Evolutionary conservation across 35 echinoderm and acorn worm species (phyloP).

Genomic region (Stichopus chloronotus): DNA sequence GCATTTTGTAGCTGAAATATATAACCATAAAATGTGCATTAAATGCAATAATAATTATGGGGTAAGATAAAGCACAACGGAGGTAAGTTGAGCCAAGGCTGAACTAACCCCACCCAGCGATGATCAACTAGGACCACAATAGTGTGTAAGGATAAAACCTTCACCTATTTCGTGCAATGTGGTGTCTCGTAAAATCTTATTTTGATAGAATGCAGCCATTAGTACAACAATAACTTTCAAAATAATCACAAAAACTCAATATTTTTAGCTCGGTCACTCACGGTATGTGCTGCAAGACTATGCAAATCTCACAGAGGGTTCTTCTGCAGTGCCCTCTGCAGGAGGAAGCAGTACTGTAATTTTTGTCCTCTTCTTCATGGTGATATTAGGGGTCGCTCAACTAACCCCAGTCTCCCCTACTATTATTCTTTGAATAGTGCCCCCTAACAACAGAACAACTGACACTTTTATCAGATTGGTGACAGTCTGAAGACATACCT

Average conservation of each 20-base stretch:
- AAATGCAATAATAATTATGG: no score
- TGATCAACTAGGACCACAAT: conserved; percentile 27
- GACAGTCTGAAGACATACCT: no score
- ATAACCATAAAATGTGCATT: no score
- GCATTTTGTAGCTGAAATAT: no score
- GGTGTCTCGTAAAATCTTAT: not conserved
- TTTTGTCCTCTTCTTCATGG: conserved; percentile 1
- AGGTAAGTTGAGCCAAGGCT: no score
- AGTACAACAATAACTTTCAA: not conserved
- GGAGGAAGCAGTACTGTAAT: not conserved
- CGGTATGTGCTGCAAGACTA: not conserved
- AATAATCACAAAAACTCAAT: not conserved
- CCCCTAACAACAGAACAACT: no score
- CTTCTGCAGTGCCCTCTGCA: not conserved
- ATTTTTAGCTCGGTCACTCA: not conserved
- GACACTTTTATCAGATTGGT: no score
- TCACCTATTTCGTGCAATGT: not conserved
- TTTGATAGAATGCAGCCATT: not conserved
- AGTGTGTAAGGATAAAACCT: not conserved
- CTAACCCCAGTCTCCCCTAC: not conserved
- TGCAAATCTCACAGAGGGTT: not conserved
- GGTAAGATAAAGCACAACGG: no score
- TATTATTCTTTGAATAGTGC: no score
- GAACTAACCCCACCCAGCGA: not conserved
- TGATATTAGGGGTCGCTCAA: conserved; percentile 10